Percentiles rank a stretch among this genome's conserved stretches.
These are phyloP conservation scores for Drosophila suzukii DNA, from an alignment of 1,140 invertebrate species.

Conservation along the genomic window DNA sequence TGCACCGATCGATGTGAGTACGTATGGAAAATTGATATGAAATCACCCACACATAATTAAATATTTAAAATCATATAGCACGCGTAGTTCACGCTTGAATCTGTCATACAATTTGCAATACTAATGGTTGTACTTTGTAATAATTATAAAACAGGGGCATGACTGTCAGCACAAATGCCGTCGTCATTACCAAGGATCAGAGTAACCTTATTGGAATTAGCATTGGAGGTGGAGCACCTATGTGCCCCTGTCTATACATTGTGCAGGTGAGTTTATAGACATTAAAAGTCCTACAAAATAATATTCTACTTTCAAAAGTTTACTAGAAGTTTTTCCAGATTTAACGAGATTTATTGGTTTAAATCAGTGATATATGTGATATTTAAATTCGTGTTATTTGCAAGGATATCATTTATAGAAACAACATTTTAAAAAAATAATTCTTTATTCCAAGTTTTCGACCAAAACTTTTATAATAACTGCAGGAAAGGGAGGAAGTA, in stretches of 20 bases:
- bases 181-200: constrained; percentile 95
- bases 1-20: constrained; percentile 65
- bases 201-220: constrained; percentile 99
- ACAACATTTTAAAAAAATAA: not conserved
- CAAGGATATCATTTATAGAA: no score
- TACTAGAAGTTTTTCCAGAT: no score
- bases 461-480: not conserved
- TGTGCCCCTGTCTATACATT: constrained; percentile 98
- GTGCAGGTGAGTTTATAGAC: constrained; percentile 89
- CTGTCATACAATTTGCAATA: not conserved
- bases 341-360: no score
- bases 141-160: constrained; percentile 91
- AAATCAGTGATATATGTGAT: no score
- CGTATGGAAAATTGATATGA: constrained; percentile 16
- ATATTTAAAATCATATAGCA: constrained; percentile 16
- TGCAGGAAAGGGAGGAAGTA: not conserved
- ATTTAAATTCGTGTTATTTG: no score
- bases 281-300: no score
- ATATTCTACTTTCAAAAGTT: no score
- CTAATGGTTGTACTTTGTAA: not conserved
- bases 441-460: not conserved
- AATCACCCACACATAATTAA: constrained; percentile 31
- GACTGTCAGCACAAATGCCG: constrained; percentile 97
- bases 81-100: constrained; percentile 24
- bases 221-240: constrained; percentile 97